These are phyloP conservation scores for Melanerpes formicivorus DNA, from an alignment of 2,113 vertebrate genomes.

Conservation along the genomic window DNA sequence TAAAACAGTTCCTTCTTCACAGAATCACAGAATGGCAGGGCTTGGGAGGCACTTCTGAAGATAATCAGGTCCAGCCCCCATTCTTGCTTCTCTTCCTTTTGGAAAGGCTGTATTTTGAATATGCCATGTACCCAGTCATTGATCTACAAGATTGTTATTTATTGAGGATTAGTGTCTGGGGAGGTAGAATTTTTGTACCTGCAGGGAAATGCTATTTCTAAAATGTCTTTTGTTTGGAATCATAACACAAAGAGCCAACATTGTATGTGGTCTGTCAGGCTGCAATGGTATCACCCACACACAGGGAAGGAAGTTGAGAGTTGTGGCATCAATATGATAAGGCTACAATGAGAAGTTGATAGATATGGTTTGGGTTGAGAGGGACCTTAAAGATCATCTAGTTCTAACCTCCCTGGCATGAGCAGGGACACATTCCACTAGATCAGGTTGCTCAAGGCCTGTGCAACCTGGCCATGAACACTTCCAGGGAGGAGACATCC, in stretches of 20 bases:
- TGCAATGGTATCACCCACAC: background rate
- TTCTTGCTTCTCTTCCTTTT: background rate
- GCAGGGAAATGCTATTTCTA: background rate
- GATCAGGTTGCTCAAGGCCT: too few species aligned
- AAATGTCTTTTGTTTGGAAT: background rate
- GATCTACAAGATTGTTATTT: background rate
- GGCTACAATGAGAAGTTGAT: background rate
- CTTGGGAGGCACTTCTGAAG: too few species aligned
- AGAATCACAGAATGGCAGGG: too few species aligned
- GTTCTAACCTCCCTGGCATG: too few species aligned
- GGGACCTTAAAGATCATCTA: too few species aligned
- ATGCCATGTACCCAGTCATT: fast-evolving
- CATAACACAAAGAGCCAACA: background rate
- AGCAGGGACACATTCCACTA: too few species aligned
- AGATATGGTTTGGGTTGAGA: too few species aligned
- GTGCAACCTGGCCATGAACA: too few species aligned
- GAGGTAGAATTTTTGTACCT: background rate
- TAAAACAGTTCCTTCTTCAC: background rate
- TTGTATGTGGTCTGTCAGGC: background rate
- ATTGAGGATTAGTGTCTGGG: background rate
- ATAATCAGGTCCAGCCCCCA: too few species aligned
- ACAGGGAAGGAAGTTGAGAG: background rate
- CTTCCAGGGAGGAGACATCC: too few species aligned
- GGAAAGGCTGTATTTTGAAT: background rate
- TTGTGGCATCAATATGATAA: background rate